phyloP scores from a whole-genome alignment of 1,140 invertebrate species.

The Asbolus verrucosus region DNA sequence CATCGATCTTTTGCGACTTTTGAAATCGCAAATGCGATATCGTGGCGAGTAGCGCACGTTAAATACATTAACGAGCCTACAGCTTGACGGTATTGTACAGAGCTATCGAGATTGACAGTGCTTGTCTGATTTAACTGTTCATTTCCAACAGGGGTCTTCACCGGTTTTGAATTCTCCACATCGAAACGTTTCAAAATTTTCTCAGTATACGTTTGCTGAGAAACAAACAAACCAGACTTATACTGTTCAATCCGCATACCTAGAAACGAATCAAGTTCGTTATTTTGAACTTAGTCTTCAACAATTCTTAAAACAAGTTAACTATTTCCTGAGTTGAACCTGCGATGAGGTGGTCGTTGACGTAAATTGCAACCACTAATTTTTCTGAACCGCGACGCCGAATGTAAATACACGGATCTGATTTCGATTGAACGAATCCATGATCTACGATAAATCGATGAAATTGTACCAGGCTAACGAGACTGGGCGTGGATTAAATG shows the following conservation, averaged over 20 bases:
- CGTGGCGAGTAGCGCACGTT: too few relatives aligned
- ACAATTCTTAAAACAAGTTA: constrained; percentile 14
- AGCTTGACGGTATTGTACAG: too few relatives aligned
- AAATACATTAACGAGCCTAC: too few relatives aligned
- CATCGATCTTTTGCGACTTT: too few relatives aligned
- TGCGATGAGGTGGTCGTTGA: constrained; percentile 56
- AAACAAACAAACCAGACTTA: constrained; percentile 36
- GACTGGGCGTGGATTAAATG: too few relatives aligned
- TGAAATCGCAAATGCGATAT: too few relatives aligned
- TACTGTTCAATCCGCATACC: constrained; percentile 44
- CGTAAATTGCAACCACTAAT: constrained; percentile 53
- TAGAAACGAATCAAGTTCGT: constrained; percentile 41
- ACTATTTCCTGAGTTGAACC: constrained; percentile 24
- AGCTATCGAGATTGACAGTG: too few relatives aligned
- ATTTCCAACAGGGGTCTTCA: not conserved
- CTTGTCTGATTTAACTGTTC: too few relatives aligned
- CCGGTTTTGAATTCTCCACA: constrained; percentile 26
- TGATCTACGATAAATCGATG: constrained; percentile 50
- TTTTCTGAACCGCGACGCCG: constrained; percentile 5
- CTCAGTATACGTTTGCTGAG: constrained; percentile 30
- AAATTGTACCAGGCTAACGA: too few relatives aligned
- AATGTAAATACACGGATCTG: constrained; percentile 58
- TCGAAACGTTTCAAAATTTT: constrained; percentile 42
- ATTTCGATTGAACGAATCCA: constrained; percentile 50
- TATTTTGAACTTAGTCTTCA: constrained; percentile 44